Conservation (phyloP, 2,888 invertebrate species). For the Erebia aethiops region DNA sequence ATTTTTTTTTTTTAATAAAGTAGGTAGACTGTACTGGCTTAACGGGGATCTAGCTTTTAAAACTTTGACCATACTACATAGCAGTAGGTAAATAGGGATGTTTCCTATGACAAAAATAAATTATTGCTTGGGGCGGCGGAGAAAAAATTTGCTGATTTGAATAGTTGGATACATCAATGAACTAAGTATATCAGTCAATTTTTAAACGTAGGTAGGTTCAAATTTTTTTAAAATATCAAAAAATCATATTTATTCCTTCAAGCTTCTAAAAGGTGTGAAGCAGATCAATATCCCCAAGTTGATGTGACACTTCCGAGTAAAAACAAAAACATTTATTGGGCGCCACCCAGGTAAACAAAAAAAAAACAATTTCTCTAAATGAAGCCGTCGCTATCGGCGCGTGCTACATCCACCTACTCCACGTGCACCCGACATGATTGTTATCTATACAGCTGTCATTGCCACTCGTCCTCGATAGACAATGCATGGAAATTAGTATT, state of each 20-base stretch:
- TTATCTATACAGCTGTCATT: constrained; percentile 65
- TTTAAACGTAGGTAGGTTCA: too few relatives aligned
- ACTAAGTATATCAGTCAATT: too few relatives aligned
- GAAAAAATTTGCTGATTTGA: too few relatives aligned
- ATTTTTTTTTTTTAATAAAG: too few relatives aligned
- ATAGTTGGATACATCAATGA: too few relatives aligned
- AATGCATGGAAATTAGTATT: constrained; percentile 38
- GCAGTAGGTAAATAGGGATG: too few relatives aligned
- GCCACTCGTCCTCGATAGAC: constrained; percentile 51
- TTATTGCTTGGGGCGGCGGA: too few relatives aligned
- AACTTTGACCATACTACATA: too few relatives aligned
- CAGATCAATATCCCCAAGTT: constrained; percentile 15
- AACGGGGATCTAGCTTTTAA: too few relatives aligned
- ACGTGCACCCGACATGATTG: constrained; percentile 57
- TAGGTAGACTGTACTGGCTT: too few relatives aligned
- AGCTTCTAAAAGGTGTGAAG: neutral
- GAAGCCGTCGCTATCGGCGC: constrained; percentile 40
- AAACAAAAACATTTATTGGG: constrained; percentile 13
- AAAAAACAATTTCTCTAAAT: constrained; percentile 30
- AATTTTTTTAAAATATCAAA: neutral
- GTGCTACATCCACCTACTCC: constrained; percentile 45
- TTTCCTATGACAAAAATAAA: too few relatives aligned
- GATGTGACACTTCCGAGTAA: constrained; percentile 4
- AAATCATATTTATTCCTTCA: neutral
- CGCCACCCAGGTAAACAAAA: constrained; percentile 35